phyloP scores from a whole-genome alignment of 2,888 invertebrate genomes.

The Cistogaster globosa region DNA sequence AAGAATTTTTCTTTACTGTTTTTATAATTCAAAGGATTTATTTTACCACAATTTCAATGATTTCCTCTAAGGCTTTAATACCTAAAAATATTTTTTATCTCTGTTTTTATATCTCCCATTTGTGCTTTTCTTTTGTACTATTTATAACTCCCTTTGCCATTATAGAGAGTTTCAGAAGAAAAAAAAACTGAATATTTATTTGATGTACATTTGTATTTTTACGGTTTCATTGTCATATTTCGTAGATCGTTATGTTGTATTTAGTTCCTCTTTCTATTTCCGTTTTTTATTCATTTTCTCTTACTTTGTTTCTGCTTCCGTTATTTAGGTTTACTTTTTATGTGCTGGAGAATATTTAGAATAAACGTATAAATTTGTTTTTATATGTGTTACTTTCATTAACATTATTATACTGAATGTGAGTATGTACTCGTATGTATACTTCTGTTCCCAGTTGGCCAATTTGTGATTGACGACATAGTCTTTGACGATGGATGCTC shows the following conservation, averaged over 20 bases:
- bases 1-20: not conserved
- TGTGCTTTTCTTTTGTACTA: not conserved
- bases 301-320: conserved; percentile 9
- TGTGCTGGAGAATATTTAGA: not conserved
- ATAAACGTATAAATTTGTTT: not conserved
- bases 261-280: conserved; percentile 23
- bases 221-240: conserved; percentile 36
- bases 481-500: no score
- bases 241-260: conserved; percentile 1
- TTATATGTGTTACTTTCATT: not conserved
- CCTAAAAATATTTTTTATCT: no score
- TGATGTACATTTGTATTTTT: not conserved
- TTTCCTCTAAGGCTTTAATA: not conserved
- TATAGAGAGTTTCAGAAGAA: no score
- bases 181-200: no score
- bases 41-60: not conserved
- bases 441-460: no score
- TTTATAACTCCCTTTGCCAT: not conserved
- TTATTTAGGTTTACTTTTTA: not conserved
- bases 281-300: not conserved
- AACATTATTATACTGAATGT: not conserved
- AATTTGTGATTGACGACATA: no score
- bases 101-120: not conserved
- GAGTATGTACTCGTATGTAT: not conserved
- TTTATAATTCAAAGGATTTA: conserved; percentile 15